A percentile compares a stretch with the other conserved stretches of the same genome.
phyloP scores from a whole-genome alignment of 1,140 invertebrate genomes.

The Belonocnema kinseyi region DNA sequence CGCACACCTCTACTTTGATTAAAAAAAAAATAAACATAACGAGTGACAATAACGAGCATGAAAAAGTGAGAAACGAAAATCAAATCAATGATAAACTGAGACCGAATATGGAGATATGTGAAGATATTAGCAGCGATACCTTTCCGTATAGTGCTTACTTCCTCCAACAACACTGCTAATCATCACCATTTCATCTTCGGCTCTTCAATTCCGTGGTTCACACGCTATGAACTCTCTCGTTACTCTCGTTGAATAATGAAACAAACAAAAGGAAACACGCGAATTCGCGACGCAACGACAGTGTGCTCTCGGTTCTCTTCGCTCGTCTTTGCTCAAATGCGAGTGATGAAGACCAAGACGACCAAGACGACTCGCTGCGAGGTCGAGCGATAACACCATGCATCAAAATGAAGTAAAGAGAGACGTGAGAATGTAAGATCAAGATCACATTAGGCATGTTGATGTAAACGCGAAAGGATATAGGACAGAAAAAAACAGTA shows the following conservation, averaged over 20 bases:
- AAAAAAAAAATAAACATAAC: slow-evolving; percentile 31
- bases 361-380: slow-evolving; percentile 50
- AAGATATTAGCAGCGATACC: slow-evolving; percentile 42
- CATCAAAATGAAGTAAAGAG: slow-evolving; percentile 65
- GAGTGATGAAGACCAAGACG: slow-evolving; percentile 50
- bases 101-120: slow-evolving; percentile 11
- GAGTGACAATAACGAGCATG: slow-evolving; percentile 23
- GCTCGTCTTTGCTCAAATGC: slow-evolving; percentile 47
- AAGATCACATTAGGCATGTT: slow-evolving; percentile 64
- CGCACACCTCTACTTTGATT: slow-evolving; percentile 15
- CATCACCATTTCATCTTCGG: slow-evolving; percentile 45
- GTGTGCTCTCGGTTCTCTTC: slow-evolving; percentile 51
- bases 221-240: slow-evolving; percentile 48
- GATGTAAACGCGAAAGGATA: slow-evolving; percentile 64
- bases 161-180: slow-evolving; percentile 44
- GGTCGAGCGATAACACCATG: slow-evolving; percentile 58
- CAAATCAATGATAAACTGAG: slow-evolving; percentile 32
- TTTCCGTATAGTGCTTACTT: slow-evolving; percentile 48
- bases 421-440: slow-evolving; percentile 66
- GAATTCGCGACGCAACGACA: slow-evolving; percentile 40
- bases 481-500: slow-evolving; percentile 60
- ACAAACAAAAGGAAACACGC: slow-evolving; percentile 37
- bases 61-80: slow-evolving; percentile 27
- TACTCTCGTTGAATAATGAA: slow-evolving; percentile 40
- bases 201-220: slow-evolving; percentile 45